phyloP scores from a whole-genome alignment of 2,113 vertebrate species.

The Leptodactylus fuscus region DNA sequence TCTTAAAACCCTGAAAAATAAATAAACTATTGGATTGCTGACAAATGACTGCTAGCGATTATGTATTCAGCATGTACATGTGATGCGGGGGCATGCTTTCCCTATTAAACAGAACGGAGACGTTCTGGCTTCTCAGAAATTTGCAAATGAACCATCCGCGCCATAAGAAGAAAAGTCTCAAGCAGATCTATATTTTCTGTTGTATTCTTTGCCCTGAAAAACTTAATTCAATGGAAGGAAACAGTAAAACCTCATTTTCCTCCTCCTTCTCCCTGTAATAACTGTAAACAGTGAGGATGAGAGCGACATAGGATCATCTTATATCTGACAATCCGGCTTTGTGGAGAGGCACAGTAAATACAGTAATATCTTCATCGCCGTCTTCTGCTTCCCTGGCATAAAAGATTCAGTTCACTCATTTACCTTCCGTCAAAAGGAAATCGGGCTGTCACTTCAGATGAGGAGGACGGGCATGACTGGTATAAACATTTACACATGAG shows the following conservation, averaged over 20 bases:
- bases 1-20: too few relatives aligned
- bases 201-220: neutral
- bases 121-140: neutral
- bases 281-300: neutral
- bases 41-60: too few relatives aligned
- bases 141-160: neutral
- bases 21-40: too few relatives aligned
- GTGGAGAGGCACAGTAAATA: conserved; percentile 61
- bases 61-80: too few relatives aligned
- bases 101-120: neutral
- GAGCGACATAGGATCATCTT: conserved; percentile 40
- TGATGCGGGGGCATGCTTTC: too few relatives aligned
- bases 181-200: neutral
- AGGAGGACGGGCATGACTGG: conserved; percentile 60
- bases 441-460: conserved; percentile 63
- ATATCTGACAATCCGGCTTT: conserved; percentile 66
- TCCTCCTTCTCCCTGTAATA: neutral
- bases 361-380: conserved; percentile 61
- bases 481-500: conserved; percentile 52
- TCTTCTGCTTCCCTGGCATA: conserved; percentile 56
- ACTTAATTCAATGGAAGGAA: neutral
- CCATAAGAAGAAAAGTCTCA: neutral
- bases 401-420: conserved; percentile 68
- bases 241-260: neutral
- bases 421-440: conserved; percentile 66